A percentile compares a stretch with the other conserved stretches of the same genome.
Evolutionary conservation across 2,797 vertebrate species (phyloP).

Genomic region (Zalophus californianus): DNA sequence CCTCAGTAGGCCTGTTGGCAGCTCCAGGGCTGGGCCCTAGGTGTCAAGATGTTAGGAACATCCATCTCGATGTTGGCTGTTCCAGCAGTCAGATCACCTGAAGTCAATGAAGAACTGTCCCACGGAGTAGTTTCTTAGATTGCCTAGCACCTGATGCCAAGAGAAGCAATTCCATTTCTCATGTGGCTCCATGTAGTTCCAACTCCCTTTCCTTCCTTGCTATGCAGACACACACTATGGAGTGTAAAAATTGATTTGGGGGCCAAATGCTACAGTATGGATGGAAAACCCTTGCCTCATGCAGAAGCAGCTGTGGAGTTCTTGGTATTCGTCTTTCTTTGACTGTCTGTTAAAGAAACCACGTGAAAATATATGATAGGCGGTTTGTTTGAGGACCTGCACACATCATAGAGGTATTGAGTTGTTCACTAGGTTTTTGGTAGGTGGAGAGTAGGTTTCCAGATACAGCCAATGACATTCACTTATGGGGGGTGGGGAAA

Average conservation of each 20-base stretch:
- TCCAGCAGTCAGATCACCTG: neutral
- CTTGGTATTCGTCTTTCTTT: conserved; percentile 64
- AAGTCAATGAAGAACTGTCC: conserved; percentile 33
- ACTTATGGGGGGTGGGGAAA: neutral
- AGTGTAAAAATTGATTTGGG: conserved; percentile 67
- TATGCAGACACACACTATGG: conserved; percentile 52
- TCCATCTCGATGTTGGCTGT: neutral
- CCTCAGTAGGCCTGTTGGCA: neutral
- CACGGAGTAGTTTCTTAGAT: conserved; percentile 30
- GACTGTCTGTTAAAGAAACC: conserved; percentile 50
- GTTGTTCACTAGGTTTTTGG: neutral
- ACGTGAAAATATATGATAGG: conserved; percentile 33
- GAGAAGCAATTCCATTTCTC: conserved; percentile 73
- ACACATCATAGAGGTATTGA: neutral
- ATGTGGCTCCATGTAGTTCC: neutral
- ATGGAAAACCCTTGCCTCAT: conserved; percentile 74
- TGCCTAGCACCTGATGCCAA: conserved; percentile 56
- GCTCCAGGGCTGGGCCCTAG: neutral
- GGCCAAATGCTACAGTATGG: conserved; percentile 73
- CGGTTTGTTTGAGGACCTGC: conserved; percentile 30
- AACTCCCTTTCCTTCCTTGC: conserved; percentile 54
- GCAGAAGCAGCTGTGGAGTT: conserved; percentile 53
- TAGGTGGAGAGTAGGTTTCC: neutral
- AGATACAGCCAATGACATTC: neutral
- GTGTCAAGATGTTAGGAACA: neutral